These are phyloP conservation scores for Trinectes maculatus DNA, from an alignment of 2,113 vertebrate species.

Conservation along the genomic window DNA sequence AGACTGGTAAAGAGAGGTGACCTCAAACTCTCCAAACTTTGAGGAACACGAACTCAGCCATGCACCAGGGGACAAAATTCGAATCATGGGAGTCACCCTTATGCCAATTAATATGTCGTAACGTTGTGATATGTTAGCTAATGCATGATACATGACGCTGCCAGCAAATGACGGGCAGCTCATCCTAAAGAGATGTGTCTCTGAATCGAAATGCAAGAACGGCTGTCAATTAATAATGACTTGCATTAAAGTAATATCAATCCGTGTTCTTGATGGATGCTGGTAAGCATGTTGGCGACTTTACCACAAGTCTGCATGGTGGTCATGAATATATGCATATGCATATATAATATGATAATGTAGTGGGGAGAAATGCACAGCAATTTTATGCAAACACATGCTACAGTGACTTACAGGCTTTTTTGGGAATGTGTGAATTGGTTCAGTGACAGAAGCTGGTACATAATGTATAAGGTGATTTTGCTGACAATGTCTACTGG, in stretches of 20 bases:
- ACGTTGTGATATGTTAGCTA: too few species aligned
- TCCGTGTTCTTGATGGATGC: constrained; percentile 42
- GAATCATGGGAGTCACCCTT: constrained; percentile 71
- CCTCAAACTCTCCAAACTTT: constrained; percentile 65
- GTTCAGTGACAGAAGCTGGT: neutral
- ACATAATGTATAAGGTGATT: neutral
- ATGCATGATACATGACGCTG: constrained; percentile 68
- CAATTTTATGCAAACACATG: too few species aligned
- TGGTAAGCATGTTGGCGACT: constrained; percentile 50
- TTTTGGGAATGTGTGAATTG: neutral
- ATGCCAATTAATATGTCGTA: constrained; percentile 76
- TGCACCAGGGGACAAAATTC: constrained; percentile 44
- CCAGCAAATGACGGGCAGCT: constrained; percentile 41
- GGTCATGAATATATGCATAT: constrained; percentile 43
- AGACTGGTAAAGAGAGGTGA: constrained; percentile 49
- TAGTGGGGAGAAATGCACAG: constrained; percentile 1
- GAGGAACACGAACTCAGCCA: constrained; percentile 52
- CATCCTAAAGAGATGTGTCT: constrained; percentile 27
- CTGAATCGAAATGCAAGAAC: constrained; percentile 41
- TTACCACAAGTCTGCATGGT: constrained; percentile 40
- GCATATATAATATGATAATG: constrained; percentile 26
- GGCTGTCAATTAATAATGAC: constrained; percentile 61
- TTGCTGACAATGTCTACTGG: neutral
- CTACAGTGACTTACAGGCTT: neutral
- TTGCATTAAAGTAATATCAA: constrained; percentile 63